Conservation (phyloP, 2,113 vertebrate genomes). For the Hypanus sabinus region DNA sequence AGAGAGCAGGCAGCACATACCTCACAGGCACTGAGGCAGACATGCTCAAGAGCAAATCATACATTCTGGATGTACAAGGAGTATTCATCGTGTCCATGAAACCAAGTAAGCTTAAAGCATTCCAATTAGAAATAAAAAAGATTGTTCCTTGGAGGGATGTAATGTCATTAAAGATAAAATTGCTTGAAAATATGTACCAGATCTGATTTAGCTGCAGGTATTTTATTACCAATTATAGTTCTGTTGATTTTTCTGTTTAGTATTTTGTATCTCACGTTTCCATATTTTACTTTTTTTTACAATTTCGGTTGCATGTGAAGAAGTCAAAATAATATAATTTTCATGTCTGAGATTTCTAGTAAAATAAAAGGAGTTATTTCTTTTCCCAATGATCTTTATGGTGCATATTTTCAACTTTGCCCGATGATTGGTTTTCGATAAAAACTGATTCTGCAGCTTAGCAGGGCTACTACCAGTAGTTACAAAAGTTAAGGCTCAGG, state of each 20-base stretch:
- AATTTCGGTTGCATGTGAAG: background rate
- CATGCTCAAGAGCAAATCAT: background rate
- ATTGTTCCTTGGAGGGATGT: background rate
- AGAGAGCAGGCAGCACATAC: background rate
- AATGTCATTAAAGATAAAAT: slow-evolving; percentile 6
- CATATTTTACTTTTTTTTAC: background rate
- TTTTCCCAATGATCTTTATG: no score
- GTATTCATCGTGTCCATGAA: background rate
- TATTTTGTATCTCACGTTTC: background rate
- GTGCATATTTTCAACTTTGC: no score
- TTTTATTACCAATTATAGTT: background rate
- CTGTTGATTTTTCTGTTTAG: background rate
- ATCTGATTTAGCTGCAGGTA: background rate
- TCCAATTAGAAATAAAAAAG: slow-evolving; percentile 1
- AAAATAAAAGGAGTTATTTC: no score
- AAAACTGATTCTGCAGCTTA: background rate
- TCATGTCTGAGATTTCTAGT: no score
- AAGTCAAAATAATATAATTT: background rate
- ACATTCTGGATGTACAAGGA: background rate
- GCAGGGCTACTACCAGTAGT: background rate
- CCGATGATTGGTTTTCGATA: background rate
- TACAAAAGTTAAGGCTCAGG: background rate
- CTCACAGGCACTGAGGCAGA: background rate
- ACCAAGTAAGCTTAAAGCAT: background rate
- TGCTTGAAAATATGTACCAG: background rate